A percentile compares a stretch with the other conserved stretches of the same genome.
These are phyloP conservation scores for Leptopilina myrica DNA, from an alignment of 2,888 invertebrate genomes.

Conservation along the genomic window DNA sequence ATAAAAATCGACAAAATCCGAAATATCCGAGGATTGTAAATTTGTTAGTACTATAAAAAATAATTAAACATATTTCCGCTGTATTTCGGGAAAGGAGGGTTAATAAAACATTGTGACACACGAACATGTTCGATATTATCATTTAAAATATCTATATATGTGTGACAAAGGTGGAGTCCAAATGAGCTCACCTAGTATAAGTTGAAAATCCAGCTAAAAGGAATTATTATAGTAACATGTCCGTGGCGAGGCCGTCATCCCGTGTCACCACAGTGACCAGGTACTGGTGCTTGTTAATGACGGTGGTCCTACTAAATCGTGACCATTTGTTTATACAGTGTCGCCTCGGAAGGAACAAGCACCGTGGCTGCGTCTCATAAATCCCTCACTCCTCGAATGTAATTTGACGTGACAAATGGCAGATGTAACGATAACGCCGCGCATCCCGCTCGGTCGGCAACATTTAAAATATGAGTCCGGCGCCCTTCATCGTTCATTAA, in stretches of 20 bases:
- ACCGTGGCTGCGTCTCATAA: slow-evolving; percentile 68
- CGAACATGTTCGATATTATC: slow-evolving; percentile 14
- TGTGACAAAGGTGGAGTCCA: slow-evolving; percentile 11
- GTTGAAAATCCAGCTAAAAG: slow-evolving; percentile 20
- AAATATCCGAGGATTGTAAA: no score
- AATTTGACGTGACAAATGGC: slow-evolving; percentile 74
- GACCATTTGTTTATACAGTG: slow-evolving; percentile 71
- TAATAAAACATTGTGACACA: not conserved
- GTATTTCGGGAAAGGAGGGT: not conserved
- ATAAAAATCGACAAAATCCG: no score
- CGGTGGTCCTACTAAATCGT: slow-evolving; percentile 71
- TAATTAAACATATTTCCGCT: no score
- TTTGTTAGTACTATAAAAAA: no score
- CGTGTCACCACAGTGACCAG: slow-evolving; percentile 46
- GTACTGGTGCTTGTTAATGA: slow-evolving; percentile 66
- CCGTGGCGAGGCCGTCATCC: slow-evolving; percentile 32
- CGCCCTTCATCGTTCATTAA: slow-evolving; percentile 66
- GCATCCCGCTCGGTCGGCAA: slow-evolving; percentile 47
- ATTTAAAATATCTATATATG: not conserved
- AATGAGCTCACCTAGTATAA: slow-evolving; percentile 30
- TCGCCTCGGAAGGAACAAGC: slow-evolving; percentile 68
- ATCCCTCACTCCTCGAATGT: slow-evolving; percentile 64
- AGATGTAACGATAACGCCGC: slow-evolving; percentile 70
- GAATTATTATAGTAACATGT: slow-evolving; percentile 39
- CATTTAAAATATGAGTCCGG: slow-evolving; percentile 65